Evolutionary conservation across 2,797 vertebrate genomes (phyloP).

Genomic region (Esox lucius): DNA sequence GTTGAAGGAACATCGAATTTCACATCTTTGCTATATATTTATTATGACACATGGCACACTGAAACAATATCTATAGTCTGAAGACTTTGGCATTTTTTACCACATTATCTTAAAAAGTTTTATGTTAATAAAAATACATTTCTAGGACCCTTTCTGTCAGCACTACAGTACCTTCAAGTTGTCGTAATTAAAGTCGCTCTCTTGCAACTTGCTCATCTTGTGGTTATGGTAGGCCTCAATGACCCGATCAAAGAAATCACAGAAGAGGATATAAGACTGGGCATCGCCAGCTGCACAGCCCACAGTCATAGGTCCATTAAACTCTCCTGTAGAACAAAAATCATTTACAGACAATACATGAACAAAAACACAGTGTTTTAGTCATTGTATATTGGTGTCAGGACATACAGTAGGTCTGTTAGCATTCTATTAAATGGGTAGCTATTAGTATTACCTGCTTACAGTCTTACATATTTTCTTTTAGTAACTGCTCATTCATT

Average conservation of each 20-base stretch:
- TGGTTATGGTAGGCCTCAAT: constrained; percentile 70
- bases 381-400: not conserved
- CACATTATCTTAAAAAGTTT: not conserved
- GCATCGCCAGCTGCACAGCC: constrained; percentile 73
- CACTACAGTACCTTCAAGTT: constrained; percentile 45
- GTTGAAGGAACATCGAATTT: no score
- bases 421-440: not conserved
- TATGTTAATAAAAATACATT: not conserved
- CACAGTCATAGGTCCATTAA: constrained; percentile 38
- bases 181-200: constrained; percentile 70
- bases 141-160: not conserved
- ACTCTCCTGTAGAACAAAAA: constrained; percentile 27
- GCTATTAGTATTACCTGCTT: not conserved
- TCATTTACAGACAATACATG: not conserved
- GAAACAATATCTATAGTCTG: not conserved
- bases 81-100: not conserved
- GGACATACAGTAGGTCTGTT: not conserved
- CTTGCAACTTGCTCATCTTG: constrained; percentile 56
- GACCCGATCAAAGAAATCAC: constrained; percentile 74
- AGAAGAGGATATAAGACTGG: constrained; percentile 75
- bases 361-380: not conserved
- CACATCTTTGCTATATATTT: no score
- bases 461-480: not conserved
- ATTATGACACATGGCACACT: not conserved
- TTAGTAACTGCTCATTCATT: not conserved